phyloP scores from a whole-genome alignment of 2,888 invertebrate species.

The Cremastinae sp. region DNA sequence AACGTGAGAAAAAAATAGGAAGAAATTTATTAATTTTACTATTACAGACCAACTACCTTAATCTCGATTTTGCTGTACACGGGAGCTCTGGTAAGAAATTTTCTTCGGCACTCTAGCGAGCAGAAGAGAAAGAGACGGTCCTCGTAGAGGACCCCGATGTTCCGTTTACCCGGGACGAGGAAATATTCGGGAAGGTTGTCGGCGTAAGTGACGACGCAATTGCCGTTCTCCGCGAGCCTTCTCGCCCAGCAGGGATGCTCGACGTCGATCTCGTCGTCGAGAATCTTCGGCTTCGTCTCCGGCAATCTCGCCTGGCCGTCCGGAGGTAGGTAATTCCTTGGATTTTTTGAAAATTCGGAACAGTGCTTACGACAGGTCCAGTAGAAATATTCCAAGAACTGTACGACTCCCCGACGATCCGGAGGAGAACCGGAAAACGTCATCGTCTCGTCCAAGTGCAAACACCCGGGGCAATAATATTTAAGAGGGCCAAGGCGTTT shows the following conservation, averaged over 20 bases:
- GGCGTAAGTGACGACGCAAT: conserved; percentile 84
- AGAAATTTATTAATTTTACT: too few relatives aligned
- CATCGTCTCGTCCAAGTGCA: conserved; percentile 76
- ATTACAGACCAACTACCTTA: too few relatives aligned
- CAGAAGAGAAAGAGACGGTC: conserved; percentile 84
- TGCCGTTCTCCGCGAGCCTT: conserved; percentile 82
- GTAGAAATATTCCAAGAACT: conserved; percentile 82
- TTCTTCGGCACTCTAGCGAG: conserved; percentile 80
- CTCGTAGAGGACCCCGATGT: conserved; percentile 81
- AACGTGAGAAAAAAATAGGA: too few relatives aligned
- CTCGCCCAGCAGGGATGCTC: conserved; percentile 77
- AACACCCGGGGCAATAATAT: conserved; percentile 84
- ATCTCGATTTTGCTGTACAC: conserved; percentile 82
- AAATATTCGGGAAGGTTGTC: conserved; percentile 82
- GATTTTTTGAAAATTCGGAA: conserved; percentile 80
- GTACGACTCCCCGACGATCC: conserved; percentile 83
- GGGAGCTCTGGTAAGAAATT: conserved; percentile 82
- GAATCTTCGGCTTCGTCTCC: conserved; percentile 80
- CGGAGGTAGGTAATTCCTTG: conserved; percentile 80
- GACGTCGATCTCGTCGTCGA: conserved; percentile 74
- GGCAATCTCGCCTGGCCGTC: conserved; percentile 79
- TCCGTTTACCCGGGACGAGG: conserved; percentile 80
- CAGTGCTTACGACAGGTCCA: conserved; percentile 84
- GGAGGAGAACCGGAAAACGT: conserved; percentile 81
- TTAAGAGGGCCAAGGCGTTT: conserved; percentile 81